Conservation (phyloP, 2,797 vertebrate species). For the Anniella stebbinsi region DNA sequence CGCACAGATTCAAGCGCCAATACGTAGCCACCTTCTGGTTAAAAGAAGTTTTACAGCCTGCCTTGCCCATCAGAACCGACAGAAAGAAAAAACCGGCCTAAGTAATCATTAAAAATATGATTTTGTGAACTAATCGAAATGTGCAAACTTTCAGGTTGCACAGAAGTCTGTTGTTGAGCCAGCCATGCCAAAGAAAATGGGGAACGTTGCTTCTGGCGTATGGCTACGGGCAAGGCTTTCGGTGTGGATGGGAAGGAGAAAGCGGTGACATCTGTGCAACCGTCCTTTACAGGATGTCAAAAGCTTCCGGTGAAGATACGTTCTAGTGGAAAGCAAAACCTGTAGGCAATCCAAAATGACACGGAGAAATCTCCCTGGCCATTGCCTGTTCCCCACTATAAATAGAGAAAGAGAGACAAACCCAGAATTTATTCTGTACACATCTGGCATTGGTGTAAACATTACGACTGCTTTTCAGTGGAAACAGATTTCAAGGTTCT, state of each 20-base stretch:
- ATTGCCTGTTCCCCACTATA: background rate
- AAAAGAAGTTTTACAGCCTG: background rate
- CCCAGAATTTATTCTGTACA: background rate
- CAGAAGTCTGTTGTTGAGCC: background rate
- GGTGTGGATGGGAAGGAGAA: background rate
- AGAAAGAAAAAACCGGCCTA: too few relatives aligned
- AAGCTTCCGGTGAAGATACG: background rate
- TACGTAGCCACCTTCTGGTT: slow-evolving; percentile 50
- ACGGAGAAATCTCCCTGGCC: too few relatives aligned
- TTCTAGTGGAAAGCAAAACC: background rate
- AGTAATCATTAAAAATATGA: background rate
- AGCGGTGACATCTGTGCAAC: background rate
- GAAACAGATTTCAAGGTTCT: background rate
- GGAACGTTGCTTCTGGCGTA: background rate
- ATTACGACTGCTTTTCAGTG: background rate
- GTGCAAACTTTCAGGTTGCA: background rate
- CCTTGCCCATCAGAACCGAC: too few relatives aligned
- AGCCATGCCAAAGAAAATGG: background rate
- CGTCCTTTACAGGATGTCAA: background rate
- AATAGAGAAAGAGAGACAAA: background rate
- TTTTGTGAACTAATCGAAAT: background rate
- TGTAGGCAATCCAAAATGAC: too few relatives aligned
- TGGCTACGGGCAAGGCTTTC: too few relatives aligned
- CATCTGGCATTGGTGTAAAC: background rate
- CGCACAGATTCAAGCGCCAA: background rate